Base-by-base conservation (phyloP, 2,797 vertebrate species). In the Hippoglossus hippoglossus region DNA sequence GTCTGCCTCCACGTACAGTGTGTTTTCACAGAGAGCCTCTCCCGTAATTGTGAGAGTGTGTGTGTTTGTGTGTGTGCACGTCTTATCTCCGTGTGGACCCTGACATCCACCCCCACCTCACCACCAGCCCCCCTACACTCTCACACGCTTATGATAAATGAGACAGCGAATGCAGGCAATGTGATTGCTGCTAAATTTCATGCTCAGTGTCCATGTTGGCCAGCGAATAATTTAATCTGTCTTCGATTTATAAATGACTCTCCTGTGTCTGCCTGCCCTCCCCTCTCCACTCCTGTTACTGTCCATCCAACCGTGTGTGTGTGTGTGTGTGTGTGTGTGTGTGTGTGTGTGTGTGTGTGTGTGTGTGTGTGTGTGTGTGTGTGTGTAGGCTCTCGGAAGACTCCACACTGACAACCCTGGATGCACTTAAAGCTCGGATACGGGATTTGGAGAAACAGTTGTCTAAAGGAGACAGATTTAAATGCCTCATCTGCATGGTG, bases 401-500 rank as follows among this genome's bases (percentile, higher is more conserved):
- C 73, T 96, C 96, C 5, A 93, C 96, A 60, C 95, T 97, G 91
- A 97, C 96, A 87, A 97, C 96, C 12, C 96, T 99, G 91, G 97
- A 98, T 87, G 95, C 96, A 75, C 94, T 99, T 93, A 99, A 99
- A 94, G 95, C 95, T 90, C 96, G 97, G 75, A 98, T 99, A 94
- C 95, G 97, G 83, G 98, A 99, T 91, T 95, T 99, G 92, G 98
- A 99, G 93, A 96, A 97, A 92, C 97, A 99, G 94, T 95, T 99
- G 83, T 98, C 96, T 79, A 96, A 97, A 92, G 97, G 97, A 90
- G 97, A 99, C 94, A 95, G 97, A 84, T 98, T 98, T 95, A 99
- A 99, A 96, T 99, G 98, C 93, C 97, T 99, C 90, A 99, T 99
- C 94, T 99, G 98, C 94, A 99, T 99, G 97, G 98, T 99, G 93